A percentile compares a stretch with the other conserved stretches of the same genome.
phyloP scores from a whole-genome alignment of 1,140 invertebrate species.

The Trachelipus rathkii region DNA sequence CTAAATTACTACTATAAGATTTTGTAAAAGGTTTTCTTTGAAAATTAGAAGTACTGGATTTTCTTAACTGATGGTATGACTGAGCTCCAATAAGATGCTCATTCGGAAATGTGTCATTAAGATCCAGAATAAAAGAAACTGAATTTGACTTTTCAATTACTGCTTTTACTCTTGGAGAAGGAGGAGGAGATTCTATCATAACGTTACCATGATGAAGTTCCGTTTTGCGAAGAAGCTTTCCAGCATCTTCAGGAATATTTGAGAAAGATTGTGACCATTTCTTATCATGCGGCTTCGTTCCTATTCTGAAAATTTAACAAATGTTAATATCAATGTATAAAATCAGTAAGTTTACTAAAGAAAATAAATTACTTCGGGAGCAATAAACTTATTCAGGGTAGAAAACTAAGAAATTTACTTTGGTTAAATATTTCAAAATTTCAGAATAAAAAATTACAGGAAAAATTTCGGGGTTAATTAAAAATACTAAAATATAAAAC shows the following conservation, averaged over 20 bases:
- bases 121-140: conserved; percentile 74
- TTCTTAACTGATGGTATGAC: conserved; percentile 30
- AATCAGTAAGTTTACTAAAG: too few relatives aligned
- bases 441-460: too few relatives aligned
- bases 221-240: background rate
- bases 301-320: conserved; percentile 1
- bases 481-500: too few relatives aligned
- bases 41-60: conserved; percentile 32
- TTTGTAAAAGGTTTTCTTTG: conserved; percentile 17
- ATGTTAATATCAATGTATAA: background rate
- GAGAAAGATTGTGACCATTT: background rate
- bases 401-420: too few relatives aligned
- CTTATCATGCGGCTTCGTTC: background rate
- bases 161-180: conserved; percentile 66
- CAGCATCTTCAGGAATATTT: background rate
- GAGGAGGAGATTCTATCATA: conserved; percentile 43
- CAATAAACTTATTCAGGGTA: too few relatives aligned
- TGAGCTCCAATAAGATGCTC: conserved; percentile 33
- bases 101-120: conserved; percentile 53
- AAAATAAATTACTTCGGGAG: too few relatives aligned
- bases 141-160: conserved; percentile 77
- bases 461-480: too few relatives aligned
- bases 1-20: conserved; percentile 32
- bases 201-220: background rate
- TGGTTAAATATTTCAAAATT: too few relatives aligned